A percentile compares a stretch with the other conserved stretches of the same genome.
Conservation (phyloP, 2,113 vertebrate species). For the Tapirus terrestris region DNA sequence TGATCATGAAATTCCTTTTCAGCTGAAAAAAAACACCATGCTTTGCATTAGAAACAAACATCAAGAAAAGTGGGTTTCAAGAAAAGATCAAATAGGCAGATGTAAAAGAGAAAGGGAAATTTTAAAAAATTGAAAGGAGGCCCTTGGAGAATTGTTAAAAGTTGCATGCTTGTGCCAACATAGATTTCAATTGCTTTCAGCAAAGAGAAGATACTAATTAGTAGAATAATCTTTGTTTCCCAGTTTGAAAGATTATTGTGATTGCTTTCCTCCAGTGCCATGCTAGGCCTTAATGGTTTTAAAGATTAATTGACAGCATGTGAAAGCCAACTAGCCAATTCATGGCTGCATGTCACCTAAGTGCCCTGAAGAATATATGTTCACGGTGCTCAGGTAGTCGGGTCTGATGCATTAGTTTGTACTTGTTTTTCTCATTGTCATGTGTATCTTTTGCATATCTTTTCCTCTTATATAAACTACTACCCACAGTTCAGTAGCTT, state of each 20-base stretch:
- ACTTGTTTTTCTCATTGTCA: not conserved
- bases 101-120: not conserved
- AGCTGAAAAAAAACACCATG: not conserved
- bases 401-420: not conserved
- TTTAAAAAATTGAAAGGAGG: not conserved
- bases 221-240: constrained; percentile 72
- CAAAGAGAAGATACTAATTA: constrained; percentile 73
- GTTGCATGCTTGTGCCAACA: constrained; percentile 24
- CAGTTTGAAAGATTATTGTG: constrained; percentile 72
- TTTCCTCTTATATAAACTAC: not conserved
- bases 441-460: not conserved
- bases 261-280: constrained; percentile 66
- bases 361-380: not conserved
- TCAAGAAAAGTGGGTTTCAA: not conserved
- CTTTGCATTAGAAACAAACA: not conserved
- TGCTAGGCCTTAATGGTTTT: constrained; percentile 61
- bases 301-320: constrained; percentile 75
- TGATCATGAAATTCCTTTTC: not conserved
- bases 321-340: constrained; percentile 71
- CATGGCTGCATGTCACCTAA: constrained; percentile 54
- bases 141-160: constrained; percentile 5
- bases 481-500: not conserved
- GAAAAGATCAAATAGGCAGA: constrained; percentile 48
- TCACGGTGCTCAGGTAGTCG: not conserved
- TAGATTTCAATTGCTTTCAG: constrained; percentile 65